Percentiles rank a stretch among this genome's conserved stretches.
Evolutionary conservation across 2,797 vertebrate species (phyloP).

Genomic region (Tadarida brasiliensis): DNA sequence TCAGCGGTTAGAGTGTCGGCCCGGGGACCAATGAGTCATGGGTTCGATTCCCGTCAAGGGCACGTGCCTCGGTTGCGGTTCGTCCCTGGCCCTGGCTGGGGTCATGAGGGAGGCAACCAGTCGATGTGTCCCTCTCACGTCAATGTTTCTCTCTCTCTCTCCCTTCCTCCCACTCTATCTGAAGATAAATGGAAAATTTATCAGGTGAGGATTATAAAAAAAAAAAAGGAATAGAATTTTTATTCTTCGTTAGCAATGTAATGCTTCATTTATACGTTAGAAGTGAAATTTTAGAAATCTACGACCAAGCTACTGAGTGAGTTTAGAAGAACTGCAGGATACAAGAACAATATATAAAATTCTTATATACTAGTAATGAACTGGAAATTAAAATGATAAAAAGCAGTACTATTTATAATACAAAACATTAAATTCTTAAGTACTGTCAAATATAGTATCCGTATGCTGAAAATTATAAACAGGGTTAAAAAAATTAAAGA

Average conservation of each 20-base stretch:
- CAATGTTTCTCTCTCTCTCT: no score
- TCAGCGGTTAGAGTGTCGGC: no score
- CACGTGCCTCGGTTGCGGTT: no score
- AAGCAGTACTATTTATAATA: background rate
- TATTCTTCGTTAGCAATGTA: background rate
- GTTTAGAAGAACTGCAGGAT: constrained; percentile 1
- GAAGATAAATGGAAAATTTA: no score
- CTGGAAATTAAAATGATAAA: background rate
- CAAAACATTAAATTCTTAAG: constrained; percentile 12
- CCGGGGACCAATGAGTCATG: no score
- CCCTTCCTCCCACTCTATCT: no score
- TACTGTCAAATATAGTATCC: background rate
- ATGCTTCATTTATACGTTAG: background rate
- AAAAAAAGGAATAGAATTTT: constrained; percentile 12
- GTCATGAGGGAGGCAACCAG: no score
- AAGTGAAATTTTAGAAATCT: constrained; percentile 6
- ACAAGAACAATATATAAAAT: background rate
- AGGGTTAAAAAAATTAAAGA: background rate
- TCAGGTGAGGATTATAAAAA: no score
- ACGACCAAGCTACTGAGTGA: constrained; percentile 20
- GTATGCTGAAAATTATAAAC: background rate
- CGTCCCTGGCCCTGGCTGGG: no score
- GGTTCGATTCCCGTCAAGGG: no score
- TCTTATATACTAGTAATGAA: background rate
- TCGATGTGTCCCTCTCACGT: no score